Conservation (phyloP, 2,797 vertebrate species). For the Mormyrus proboscirostris region DNA sequence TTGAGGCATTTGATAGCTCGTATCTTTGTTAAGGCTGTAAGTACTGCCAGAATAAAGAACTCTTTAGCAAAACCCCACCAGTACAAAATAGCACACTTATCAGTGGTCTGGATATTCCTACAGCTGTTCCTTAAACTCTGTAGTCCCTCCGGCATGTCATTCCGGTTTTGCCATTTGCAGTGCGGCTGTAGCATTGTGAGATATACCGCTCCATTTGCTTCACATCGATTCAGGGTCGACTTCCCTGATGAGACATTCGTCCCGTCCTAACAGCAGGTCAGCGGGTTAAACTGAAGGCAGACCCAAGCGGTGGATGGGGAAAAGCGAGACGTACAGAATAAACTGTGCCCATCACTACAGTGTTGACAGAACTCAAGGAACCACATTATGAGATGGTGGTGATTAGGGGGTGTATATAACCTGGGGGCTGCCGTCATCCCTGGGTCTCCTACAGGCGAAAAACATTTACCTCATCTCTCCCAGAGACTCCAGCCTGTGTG, state of each 20-base stretch:
- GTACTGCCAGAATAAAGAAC: neutral
- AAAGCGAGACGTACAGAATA: neutral
- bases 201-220: neutral
- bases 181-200: neutral
- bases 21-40: neutral
- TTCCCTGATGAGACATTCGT: slow-evolving; percentile 18
- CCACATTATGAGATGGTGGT: neutral
- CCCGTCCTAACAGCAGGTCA: neutral
- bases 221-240: slow-evolving; percentile 13
- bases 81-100: neutral
- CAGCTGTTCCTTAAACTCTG: neutral
- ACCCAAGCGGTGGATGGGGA: neutral
- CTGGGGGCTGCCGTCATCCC: neutral
- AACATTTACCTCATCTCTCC: slow-evolving; percentile 17
- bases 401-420: neutral
- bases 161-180: neutral
- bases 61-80: neutral
- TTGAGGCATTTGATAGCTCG: neutral
- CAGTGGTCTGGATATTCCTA: neutral
- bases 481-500: slow-evolving; percentile 41
- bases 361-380: slow-evolving; percentile 7
- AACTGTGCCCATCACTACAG: neutral
- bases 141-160: neutral
- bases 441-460: neutral
- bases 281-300: neutral